phyloP scores from a whole-genome alignment of 2,113 vertebrate species.

The Theropithecus gelada region DNA sequence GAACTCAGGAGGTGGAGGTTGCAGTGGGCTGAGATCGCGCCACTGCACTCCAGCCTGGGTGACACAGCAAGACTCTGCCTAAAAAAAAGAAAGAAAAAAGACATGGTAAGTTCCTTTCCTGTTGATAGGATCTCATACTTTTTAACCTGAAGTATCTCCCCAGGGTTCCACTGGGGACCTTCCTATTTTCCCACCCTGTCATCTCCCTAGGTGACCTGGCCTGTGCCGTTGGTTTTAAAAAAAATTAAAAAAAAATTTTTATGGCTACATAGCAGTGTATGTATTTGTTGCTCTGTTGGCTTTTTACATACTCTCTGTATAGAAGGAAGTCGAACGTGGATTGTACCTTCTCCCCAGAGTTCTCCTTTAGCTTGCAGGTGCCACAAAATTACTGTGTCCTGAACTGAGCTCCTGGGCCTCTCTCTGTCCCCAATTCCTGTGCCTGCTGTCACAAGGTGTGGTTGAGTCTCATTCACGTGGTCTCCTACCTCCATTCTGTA shows the following conservation, averaged over 20 bases:
- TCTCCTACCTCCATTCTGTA: not conserved
- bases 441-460: not conserved
- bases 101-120: not conserved
- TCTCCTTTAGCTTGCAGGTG: not conserved
- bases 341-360: not conserved
- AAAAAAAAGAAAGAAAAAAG: too few relatives aligned
- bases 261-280: too few relatives aligned
- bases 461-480: not conserved
- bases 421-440: not conserved
- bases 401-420: not conserved
- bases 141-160: not conserved
- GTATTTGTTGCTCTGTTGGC: not conserved
- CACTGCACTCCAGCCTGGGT: too few relatives aligned
- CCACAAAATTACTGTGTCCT: not conserved
- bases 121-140: not conserved
- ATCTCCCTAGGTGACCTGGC: not conserved
- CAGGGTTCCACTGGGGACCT: fast-evolving
- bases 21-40: too few relatives aligned
- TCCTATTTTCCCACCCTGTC: not conserved
- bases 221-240: too few relatives aligned
- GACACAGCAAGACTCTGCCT: too few relatives aligned
- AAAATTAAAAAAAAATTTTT: too few relatives aligned
- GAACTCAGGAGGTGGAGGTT: too few relatives aligned
- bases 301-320: not conserved
- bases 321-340: not conserved